Base-by-base conservation (phyloP, 1,140 invertebrate genomes). In the Solen grandis region DNA sequence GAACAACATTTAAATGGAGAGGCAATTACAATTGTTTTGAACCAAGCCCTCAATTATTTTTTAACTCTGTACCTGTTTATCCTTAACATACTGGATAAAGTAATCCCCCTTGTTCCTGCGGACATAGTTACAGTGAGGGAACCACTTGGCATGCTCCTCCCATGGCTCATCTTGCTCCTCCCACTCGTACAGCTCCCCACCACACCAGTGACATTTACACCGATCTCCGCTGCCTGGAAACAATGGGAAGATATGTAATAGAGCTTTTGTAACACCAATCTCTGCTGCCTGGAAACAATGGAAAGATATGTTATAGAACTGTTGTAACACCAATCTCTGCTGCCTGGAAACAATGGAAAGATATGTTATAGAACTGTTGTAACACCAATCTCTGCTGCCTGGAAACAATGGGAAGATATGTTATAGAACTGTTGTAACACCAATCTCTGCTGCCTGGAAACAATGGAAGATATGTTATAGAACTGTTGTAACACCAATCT, bases 201-300 rank as follows among this genome's bases (percentile, higher is more conserved):
- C 84, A 70, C 89, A 90, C 73, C 70, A 86, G 66, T 86, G 88
- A 77, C 89, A 90, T 29, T 85, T 87, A n/a, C 84, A 83, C 29
- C 78, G 55, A 59, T 90, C 89, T 19, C 83, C 84, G 38, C 83
- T 57, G 38, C 84, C 84, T 85, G 46, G 5, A 57, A n/a, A n/a
- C n/a, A n/a, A n/a, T n/a, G n/a, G n/a, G n/a, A n/a, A n/a, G n/a
- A n/a, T n/a, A n/a, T n/a, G n/a, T n/a, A n/a, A n/a, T n/a, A n/a
- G n/a, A n/a, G n/a, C 13, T 22, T 46, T 25, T 54, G 25, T 8
- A 3, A 3, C 2, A 54, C 19, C 50, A 2, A 2, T 54, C n/a
- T n/a, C 22, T 38, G 38, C 22, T 14, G 5, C 14, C 10, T 41
- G n/a, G 46, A 22, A 38, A 8, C 3, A 10, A 41, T 68, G 5